These are phyloP conservation scores for Kryptolebias marmoratus DNA, from an alignment of 2,113 vertebrate species.

Conservation along the genomic window DNA sequence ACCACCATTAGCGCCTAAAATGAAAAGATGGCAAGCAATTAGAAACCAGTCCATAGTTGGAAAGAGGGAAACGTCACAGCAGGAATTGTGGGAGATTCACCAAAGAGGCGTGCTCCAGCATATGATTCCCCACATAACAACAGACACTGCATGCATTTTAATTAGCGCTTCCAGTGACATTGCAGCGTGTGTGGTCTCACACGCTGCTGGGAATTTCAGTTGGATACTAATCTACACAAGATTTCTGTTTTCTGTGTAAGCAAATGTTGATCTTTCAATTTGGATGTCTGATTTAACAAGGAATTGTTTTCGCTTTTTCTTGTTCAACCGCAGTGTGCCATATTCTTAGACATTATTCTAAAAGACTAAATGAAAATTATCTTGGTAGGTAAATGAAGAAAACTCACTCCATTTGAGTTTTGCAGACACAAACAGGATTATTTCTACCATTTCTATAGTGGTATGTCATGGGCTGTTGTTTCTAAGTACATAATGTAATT, in stretches of 20 bases:
- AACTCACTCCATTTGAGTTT: neutral
- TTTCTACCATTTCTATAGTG: constrained; percentile 11
- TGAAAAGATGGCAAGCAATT: constrained; percentile 68
- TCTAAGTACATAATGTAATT: constrained; percentile 17
- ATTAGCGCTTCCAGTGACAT: constrained; percentile 66
- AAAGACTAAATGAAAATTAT: neutral
- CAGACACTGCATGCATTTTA: constrained; percentile 69
- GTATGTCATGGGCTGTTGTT: constrained; percentile 18
- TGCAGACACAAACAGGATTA: neutral
- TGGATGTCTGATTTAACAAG: constrained; percentile 36
- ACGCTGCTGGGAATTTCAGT: constrained; percentile 54
- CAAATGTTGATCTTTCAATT: constrained; percentile 63
- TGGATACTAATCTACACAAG: constrained; percentile 47
- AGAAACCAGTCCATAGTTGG: constrained; percentile 58
- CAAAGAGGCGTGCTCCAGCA: constrained; percentile 72
- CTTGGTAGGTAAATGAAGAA: neutral
- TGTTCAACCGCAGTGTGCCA: constrained; percentile 24
- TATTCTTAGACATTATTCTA: constrained; percentile 11
- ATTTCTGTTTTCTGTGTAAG: constrained; percentile 37
- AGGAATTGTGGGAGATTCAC: constrained; percentile 70
- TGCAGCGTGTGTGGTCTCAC: constrained; percentile 56
- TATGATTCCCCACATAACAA: constrained; percentile 71
- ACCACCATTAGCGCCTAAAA: constrained; percentile 51
- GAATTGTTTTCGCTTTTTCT: constrained; percentile 12
- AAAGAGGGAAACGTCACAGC: constrained; percentile 65